A percentile compares a stretch with the other conserved stretches of the same genome.
Evolutionary conservation across 2,113 vertebrate genomes (phyloP).

Genomic region (Glaucidium brasilianum): DNA sequence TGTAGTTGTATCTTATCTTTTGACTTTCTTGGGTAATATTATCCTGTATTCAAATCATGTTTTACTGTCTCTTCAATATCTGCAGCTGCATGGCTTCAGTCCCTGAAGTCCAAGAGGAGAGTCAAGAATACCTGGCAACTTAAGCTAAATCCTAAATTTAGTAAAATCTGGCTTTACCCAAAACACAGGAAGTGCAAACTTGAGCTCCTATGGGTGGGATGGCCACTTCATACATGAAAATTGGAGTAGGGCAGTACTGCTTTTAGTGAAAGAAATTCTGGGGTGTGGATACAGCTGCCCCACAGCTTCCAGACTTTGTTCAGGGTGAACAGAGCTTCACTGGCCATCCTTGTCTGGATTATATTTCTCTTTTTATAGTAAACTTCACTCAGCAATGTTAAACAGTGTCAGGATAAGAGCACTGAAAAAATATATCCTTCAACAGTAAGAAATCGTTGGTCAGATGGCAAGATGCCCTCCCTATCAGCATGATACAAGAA

Average conservation of each 20-base stretch:
- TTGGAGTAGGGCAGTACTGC: not conserved
- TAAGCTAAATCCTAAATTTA: not conserved
- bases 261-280: not conserved
- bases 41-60: not conserved
- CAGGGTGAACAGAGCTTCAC: not conserved
- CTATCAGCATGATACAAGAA: not conserved
- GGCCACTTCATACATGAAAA: not conserved
- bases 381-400: not conserved
- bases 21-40: not conserved
- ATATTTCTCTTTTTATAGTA: not conserved
- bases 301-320: not conserved
- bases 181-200: not conserved
- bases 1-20: not conserved
- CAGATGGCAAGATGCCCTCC: not conserved
- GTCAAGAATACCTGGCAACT: not conserved
- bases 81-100: not conserved
- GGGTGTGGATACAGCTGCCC: not conserved
- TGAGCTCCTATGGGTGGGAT: not conserved
- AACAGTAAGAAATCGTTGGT: not conserved
- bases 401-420: not conserved
- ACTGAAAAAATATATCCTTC: not conserved
- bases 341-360: not conserved
- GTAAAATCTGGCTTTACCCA: not conserved
- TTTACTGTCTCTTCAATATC: not conserved
- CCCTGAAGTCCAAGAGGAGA: not conserved